phyloP scores from a whole-genome alignment of 2,797 vertebrate species.

The Myoxocephalus aenaeus region DNA sequence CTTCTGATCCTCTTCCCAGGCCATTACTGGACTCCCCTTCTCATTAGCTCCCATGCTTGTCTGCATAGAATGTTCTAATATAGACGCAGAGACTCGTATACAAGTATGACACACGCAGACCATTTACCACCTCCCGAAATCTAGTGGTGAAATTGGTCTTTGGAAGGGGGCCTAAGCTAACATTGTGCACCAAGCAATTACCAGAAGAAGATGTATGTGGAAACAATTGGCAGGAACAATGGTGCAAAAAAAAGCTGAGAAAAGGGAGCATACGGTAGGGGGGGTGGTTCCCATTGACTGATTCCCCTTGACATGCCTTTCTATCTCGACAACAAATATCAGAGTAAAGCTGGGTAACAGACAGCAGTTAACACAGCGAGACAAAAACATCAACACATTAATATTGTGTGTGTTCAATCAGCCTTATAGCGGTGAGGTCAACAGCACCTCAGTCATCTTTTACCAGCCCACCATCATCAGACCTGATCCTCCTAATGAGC shows the following conservation, averaged over 20 bases:
- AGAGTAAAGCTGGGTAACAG: constrained; percentile 38
- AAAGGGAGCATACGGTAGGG: constrained; percentile 24
- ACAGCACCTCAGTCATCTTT: constrained; percentile 41
- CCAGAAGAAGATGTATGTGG: constrained; percentile 35
- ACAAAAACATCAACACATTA: constrained; percentile 44
- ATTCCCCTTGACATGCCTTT: constrained; percentile 45
- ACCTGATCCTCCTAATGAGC: constrained; percentile 37
- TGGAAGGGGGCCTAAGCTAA: constrained; percentile 47
- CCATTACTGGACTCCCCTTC: constrained; percentile 65
- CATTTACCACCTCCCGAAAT: constrained; percentile 30
- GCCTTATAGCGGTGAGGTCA: constrained; percentile 41
- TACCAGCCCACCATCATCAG: constrained; percentile 31
- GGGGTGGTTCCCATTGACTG: constrained; percentile 35
- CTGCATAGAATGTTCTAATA: constrained; percentile 52
- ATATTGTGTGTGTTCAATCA: constrained; percentile 57
- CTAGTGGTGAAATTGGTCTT: constrained; percentile 36
- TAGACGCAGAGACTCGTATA: constrained; percentile 13
- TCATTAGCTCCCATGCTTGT: constrained; percentile 60
- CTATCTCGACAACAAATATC: constrained; percentile 29
- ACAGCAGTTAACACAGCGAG: constrained; percentile 49
- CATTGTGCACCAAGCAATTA: constrained; percentile 53
- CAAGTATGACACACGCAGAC: constrained; percentile 11
- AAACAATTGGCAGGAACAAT: constrained; percentile 52
- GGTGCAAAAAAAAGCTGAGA: constrained; percentile 19
- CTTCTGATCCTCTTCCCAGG: constrained; percentile 62